phyloP scores from a whole-genome alignment of 2,888 invertebrate species.

The Acronicta psi region DNA sequence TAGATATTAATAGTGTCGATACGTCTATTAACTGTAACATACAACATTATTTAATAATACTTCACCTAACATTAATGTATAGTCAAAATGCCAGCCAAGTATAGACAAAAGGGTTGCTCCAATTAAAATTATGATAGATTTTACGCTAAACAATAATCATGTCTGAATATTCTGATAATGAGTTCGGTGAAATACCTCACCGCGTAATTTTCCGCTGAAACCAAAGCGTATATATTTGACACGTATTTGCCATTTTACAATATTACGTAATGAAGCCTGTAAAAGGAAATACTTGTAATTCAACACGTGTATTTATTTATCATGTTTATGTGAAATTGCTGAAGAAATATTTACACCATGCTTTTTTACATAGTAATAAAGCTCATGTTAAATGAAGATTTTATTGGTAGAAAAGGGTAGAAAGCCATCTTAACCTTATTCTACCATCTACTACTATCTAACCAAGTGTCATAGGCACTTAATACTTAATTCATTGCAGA shows the following conservation, averaged over 20 bases:
- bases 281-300: slow-evolving; percentile 25
- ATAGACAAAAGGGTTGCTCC: no score
- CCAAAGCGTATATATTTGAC: slow-evolving; percentile 29
- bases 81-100: no score
- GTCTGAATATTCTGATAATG: slow-evolving; percentile 11
- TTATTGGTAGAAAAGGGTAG: no score
- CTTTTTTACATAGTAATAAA: no score
- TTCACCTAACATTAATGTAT: no score
- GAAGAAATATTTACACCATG: not conserved
- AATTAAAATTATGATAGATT: not conserved
- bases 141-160: not conserved
- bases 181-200: slow-evolving; percentile 15
- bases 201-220: slow-evolving; percentile 37
- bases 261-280: slow-evolving; percentile 15
- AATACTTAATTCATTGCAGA: no score
- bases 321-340: slow-evolving; percentile 17
- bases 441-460: no score
- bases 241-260: slow-evolving; percentile 25
- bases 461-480: no score
- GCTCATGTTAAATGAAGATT: no score
- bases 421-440: no score
- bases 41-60: no score
- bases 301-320: slow-evolving; percentile 29
- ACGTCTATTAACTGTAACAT: slow-evolving; percentile 18
- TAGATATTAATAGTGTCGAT: slow-evolving; percentile 36